Percentiles rank a stretch among this genome's conserved stretches.
Evolutionary conservation across 1,140 invertebrate species (phyloP).

Genomic region (Calliopsis andreniformis): DNA sequence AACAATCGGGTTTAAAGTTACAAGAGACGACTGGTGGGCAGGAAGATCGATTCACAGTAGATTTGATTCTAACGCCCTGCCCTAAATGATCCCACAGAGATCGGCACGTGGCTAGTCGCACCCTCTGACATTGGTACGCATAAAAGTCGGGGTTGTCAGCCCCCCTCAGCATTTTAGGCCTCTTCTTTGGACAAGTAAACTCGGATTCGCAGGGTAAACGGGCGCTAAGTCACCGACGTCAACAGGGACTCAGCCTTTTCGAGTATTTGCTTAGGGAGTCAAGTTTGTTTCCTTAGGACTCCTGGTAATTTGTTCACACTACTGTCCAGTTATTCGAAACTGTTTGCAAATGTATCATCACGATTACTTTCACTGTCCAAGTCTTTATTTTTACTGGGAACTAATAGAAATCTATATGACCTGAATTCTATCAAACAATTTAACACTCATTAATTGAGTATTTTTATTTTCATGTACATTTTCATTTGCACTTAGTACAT

Average conservation of each 20-base stretch:
- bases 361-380: too few species aligned
- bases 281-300: conserved; percentile 66
- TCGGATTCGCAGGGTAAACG: conserved; percentile 55
- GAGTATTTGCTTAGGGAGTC: conserved; percentile 65
- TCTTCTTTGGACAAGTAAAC: conserved; percentile 27
- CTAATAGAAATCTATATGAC: too few species aligned
- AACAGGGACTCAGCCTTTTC: conserved; percentile 58
- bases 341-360: conserved; percentile 49
- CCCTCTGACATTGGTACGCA: conserved; percentile 59
- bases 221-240: conserved; percentile 66
- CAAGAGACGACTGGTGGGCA: conserved; percentile 8
- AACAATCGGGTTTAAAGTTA: conserved; percentile 38
- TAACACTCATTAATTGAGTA: too few species aligned
- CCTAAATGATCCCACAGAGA: conserved; percentile 77
- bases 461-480: too few species aligned
- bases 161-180: not conserved
- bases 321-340: conserved; percentile 1
- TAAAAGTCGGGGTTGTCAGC: conserved; percentile 54
- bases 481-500: too few species aligned
- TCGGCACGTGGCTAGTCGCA: conserved; percentile 75
- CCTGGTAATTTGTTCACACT: conserved; percentile 35
- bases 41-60: conserved; percentile 66
- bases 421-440: too few species aligned
- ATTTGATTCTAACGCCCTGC: conserved; percentile 64
- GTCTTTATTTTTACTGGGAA: too few species aligned